These are phyloP conservation scores for Drosophila kuntzei DNA, from an alignment of 2,888 invertebrate species.

Conservation along the genomic window DNA sequence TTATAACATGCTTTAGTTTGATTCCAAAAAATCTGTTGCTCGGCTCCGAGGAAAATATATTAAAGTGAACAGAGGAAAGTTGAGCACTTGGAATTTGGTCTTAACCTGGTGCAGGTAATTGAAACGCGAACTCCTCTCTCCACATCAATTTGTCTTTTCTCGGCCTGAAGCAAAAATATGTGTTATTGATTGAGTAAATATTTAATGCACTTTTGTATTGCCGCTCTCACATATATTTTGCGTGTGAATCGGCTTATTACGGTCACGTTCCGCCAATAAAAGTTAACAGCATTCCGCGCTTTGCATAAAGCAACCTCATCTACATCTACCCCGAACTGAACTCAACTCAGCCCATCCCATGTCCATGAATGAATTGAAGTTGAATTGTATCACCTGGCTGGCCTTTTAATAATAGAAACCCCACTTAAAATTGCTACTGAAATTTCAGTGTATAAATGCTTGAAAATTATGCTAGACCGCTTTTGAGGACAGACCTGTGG, in stretches of 20 bases:
- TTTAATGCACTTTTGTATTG: conserved; percentile 52
- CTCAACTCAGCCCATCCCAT: background rate
- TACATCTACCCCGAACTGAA: background rate
- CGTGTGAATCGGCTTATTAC: conserved; percentile 66
- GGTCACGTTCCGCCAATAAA: conserved; percentile 74
- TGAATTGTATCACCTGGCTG: conserved; percentile 48
- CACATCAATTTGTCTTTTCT: background rate
- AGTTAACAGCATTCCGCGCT: conserved; percentile 46
- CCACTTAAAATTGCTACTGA: conserved; percentile 26
- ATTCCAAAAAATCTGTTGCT: conserved; percentile 30
- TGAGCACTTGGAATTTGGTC: conserved; percentile 5
- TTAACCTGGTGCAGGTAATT: conserved; percentile 38
- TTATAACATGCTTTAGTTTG: conserved; percentile 28
- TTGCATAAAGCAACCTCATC: conserved; percentile 40
- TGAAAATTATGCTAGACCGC: conserved; percentile 20
- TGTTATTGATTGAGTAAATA: conserved; percentile 74
- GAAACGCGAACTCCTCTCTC: conserved; percentile 13
- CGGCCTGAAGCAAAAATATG: conserved; percentile 36
- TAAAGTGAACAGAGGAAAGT: conserved; percentile 32
- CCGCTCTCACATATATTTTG: conserved; percentile 44
- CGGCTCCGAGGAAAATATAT: conserved; percentile 12
- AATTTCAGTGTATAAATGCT: conserved; percentile 40
- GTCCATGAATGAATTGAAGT: conserved; percentile 8
- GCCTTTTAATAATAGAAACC: conserved; percentile 15
- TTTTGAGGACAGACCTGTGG: background rate